phyloP scores from a whole-genome alignment of 2,888 invertebrate genomes.

The Hartigia nigra region DNA sequence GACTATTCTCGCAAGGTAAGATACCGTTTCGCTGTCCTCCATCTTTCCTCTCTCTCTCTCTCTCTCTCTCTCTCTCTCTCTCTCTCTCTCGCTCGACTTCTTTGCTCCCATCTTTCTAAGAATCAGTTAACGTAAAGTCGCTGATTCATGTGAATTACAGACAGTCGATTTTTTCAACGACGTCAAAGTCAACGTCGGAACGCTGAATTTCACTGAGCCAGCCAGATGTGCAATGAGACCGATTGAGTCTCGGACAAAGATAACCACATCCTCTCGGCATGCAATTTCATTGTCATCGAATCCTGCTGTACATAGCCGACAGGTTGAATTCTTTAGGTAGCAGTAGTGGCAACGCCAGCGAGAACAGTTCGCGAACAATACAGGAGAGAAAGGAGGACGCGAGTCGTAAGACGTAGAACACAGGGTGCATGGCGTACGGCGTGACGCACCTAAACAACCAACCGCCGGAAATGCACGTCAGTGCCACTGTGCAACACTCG shows the following conservation, averaged over 20 bases:
- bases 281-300: constrained; percentile 6
- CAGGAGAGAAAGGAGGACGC: background rate
- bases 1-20: background rate
- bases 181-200: background rate
- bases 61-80: too few relatives aligned
- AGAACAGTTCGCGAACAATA: background rate
- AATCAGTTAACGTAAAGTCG: background rate
- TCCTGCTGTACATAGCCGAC: background rate
- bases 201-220: background rate
- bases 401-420: background rate
- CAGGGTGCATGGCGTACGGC: background rate
- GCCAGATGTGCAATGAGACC: background rate
- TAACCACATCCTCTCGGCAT: constrained; percentile 1
- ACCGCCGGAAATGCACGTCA: constrained; percentile 1
- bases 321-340: background rate
- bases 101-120: background rate
- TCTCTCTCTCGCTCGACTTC: too few relatives aligned
- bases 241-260: background rate
- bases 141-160: background rate
- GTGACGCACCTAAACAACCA: background rate
- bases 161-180: background rate
- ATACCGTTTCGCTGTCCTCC: background rate
- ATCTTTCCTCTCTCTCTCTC: background rate
- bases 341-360: background rate
- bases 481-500: background rate